phyloP scores from a whole-genome alignment of 2,113 vertebrate genomes.

The Anarrhichthys ocellatus region DNA sequence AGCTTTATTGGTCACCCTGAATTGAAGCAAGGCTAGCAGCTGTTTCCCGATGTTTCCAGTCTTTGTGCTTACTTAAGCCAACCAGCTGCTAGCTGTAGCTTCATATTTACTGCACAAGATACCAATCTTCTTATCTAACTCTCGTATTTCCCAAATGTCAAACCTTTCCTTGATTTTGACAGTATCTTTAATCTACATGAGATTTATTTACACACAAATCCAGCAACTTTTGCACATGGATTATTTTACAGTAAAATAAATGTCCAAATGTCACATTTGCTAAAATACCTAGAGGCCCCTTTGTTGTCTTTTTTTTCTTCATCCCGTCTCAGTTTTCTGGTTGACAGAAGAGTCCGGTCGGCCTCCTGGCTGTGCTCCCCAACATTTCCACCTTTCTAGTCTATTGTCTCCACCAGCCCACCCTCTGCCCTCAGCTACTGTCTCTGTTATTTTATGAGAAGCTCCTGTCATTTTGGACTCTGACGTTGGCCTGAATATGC shows the following conservation, averaged over 20 bases:
- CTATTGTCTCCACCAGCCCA: constrained; percentile 37
- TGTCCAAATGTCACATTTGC: not conserved
- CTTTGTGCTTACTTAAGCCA: not conserved
- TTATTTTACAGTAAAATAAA: constrained; percentile 3
- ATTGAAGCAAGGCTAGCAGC: not conserved
- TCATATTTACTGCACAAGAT: not conserved
- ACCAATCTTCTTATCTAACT: not conserved
- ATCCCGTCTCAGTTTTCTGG: constrained; percentile 35
- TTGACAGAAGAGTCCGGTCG: constrained; percentile 20
- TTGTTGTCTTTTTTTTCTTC: constrained; percentile 31
- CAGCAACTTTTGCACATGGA: not conserved
- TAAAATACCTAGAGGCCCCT: constrained; percentile 20
- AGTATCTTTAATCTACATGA: not conserved
- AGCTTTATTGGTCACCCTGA: not conserved
- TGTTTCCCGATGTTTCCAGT: not conserved
- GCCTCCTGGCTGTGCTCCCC: constrained; percentile 29
- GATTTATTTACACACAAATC: not conserved
- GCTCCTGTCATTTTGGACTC: constrained; percentile 53
- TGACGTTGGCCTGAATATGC: constrained; percentile 21
- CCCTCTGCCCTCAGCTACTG: constrained; percentile 51
- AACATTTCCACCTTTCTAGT: constrained; percentile 22
- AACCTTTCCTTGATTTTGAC: not conserved
- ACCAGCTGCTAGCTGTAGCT: not conserved
- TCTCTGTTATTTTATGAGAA: constrained; percentile 38
- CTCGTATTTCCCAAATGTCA: not conserved